Conservation (phyloP, 2,113 vertebrate genomes). For the Noctilio leporinus region DNA sequence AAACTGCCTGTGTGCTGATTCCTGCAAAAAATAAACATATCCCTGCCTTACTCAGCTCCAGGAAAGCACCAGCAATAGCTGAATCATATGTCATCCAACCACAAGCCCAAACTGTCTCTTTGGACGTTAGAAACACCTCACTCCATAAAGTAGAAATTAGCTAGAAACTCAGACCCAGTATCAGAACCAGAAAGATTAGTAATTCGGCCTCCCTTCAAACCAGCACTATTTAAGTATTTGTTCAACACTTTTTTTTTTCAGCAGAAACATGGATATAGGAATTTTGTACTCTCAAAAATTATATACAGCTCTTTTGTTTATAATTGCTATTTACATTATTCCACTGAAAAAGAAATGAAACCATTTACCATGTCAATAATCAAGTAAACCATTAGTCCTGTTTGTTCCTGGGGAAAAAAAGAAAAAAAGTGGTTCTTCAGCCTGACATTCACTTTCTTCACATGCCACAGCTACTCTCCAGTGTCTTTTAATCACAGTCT, state of each 20-base stretch:
- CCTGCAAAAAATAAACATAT: background rate
- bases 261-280: background rate
- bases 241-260: background rate
- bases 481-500: background rate
- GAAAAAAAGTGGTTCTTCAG: background rate
- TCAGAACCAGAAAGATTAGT: background rate
- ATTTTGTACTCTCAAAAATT: conserved; percentile 5
- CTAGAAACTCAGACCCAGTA: background rate
- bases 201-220: background rate
- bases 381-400: background rate
- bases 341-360: background rate
- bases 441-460: background rate
- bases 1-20: background rate
- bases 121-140: background rate
- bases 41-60: background rate
- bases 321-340: background rate
- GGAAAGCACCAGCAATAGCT: background rate
- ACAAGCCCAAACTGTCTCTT: background rate
- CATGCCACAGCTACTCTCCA: background rate
- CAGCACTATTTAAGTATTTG: background rate
- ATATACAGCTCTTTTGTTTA: background rate
- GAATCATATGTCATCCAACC: background rate
- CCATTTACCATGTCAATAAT: background rate
- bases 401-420: background rate
- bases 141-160: background rate